phyloP scores from a whole-genome alignment of 2,797 vertebrate genomes.

The Dromococcyx pavoninus region DNA sequence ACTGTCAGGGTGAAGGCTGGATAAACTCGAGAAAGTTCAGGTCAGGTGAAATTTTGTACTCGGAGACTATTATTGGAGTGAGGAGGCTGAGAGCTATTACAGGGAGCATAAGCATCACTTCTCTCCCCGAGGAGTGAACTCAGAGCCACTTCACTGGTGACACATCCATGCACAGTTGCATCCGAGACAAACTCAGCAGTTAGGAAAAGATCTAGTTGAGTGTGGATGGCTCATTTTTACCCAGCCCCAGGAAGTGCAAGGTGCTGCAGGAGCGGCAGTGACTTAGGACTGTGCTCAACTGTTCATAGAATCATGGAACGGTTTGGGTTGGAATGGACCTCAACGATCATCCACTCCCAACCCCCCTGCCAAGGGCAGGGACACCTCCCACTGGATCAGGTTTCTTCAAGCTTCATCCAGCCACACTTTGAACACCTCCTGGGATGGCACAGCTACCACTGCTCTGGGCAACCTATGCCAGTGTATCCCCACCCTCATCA shows the following conservation, averaged over 20 bases:
- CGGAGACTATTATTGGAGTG: background rate
- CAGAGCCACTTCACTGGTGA: background rate
- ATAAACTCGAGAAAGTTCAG: conserved; percentile 1
- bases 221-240: background rate
- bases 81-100: background rate
- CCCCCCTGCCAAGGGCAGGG: no score
- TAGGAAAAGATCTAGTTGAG: background rate
- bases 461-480: no score
- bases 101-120: background rate
- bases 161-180: background rate
- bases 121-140: background rate
- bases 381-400: no score
- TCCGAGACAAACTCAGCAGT: background rate
- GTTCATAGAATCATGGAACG: background rate
- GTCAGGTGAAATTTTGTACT: conserved; percentile 43
- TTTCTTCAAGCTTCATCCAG: no score
- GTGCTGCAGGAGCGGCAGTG: background rate
- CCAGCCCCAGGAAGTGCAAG: background rate
- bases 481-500: no score
- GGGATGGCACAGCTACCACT: no score
- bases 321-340: no score
- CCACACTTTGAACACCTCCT: no score
- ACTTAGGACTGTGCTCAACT: background rate
- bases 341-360: no score
- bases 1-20: conserved; percentile 9